Evolutionary conservation across 2,113 vertebrate species (phyloP).

Genomic region (Calyptomena viridis): DNA sequence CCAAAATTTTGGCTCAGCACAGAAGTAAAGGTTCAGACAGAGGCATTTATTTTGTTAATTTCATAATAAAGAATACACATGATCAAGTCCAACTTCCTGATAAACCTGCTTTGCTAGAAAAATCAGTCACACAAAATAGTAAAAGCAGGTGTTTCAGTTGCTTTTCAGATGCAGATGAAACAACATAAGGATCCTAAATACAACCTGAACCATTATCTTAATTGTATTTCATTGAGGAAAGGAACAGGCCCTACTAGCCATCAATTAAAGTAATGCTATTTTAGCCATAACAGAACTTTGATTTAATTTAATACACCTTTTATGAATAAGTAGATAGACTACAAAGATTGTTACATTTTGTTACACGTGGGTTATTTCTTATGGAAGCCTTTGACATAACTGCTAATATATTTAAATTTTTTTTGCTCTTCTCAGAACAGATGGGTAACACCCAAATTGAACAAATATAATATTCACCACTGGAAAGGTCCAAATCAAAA

Average conservation of each 20-base stretch:
- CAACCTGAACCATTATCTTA: not conserved
- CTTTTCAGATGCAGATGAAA: not conserved
- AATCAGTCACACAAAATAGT: not conserved
- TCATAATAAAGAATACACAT: not conserved
- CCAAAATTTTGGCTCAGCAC: not conserved
- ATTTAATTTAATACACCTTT: not conserved
- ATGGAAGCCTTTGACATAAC: not conserved
- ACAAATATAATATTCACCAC: not conserved
- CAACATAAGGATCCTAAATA: not conserved
- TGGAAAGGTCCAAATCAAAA: not conserved
- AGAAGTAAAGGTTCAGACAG: not conserved
- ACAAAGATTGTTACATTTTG: not conserved
- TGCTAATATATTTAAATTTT: not conserved
- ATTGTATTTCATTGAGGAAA: not conserved
- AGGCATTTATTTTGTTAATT: not conserved
- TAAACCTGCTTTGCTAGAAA: not conserved
- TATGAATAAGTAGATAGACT: not conserved
- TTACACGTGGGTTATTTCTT: not conserved
- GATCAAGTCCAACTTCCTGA: not conserved
- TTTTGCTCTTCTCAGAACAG: not conserved
- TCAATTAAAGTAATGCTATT: not conserved
- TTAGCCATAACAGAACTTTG: not conserved
- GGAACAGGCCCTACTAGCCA: not conserved
- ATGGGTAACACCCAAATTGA: not conserved
- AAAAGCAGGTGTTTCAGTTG: not conserved